Conservation (phyloP, 1,140 invertebrate genomes). For the Drosophila bocki region DNA sequence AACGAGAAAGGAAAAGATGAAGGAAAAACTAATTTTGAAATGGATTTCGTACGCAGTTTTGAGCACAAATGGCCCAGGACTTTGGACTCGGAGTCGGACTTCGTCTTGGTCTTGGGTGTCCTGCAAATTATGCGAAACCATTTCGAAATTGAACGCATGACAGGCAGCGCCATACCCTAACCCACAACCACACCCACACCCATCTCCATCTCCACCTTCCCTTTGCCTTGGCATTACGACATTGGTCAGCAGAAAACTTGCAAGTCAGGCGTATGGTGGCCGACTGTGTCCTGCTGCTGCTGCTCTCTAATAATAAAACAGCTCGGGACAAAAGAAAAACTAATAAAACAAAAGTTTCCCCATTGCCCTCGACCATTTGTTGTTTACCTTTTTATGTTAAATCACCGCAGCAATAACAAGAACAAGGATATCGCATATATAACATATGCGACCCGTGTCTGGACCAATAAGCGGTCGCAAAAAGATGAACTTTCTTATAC, state of each 20-base stretch:
- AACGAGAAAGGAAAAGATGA: slow-evolving; percentile 31
- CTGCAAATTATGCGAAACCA: slow-evolving; percentile 85
- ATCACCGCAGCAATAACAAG: slow-evolving; percentile 67
- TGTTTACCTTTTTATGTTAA: slow-evolving; percentile 82
- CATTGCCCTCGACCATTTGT: slow-evolving; percentile 28
- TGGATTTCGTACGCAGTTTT: slow-evolving; percentile 83
- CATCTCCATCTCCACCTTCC: background rate
- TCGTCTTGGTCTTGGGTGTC: slow-evolving; percentile 44
- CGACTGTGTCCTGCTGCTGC: slow-evolving; percentile 40
- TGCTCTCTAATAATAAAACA: slow-evolving; percentile 73
- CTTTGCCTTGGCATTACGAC: slow-evolving; percentile 58
- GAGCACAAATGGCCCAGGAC: slow-evolving; percentile 75
- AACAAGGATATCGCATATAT: slow-evolving; percentile 41
- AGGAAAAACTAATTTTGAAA: slow-evolving; percentile 79
- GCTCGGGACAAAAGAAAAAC: slow-evolving; percentile 77
- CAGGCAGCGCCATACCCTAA: slow-evolving; percentile 27
- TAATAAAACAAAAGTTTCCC: slow-evolving; percentile 82
- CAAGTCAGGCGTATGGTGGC: slow-evolving; percentile 74
- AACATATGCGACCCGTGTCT: slow-evolving; percentile 76
- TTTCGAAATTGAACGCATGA: slow-evolving; percentile 84
- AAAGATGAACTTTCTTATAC: slow-evolving; percentile 30
- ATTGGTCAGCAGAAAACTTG: slow-evolving; percentile 83
- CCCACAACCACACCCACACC: background rate
- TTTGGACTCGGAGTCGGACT: slow-evolving; percentile 26
- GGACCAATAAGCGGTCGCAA: slow-evolving; percentile 78